phyloP scores from a whole-genome alignment of 64 coral and sea anemone genomes.

The Montipora cactus region DNA sequence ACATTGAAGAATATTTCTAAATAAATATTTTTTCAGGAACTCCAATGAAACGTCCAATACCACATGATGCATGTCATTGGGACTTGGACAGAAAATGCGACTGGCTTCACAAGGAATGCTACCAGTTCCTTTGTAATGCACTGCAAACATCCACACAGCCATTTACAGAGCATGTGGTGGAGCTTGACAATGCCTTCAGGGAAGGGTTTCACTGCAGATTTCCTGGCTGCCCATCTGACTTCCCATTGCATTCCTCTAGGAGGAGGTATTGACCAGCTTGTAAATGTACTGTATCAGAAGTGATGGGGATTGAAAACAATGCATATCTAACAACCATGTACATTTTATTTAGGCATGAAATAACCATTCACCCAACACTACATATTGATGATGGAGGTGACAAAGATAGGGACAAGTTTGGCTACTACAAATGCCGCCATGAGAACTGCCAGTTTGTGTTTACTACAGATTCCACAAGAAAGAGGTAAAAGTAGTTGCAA shows the following conservation, averaged over 20 bases:
- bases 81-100: conserved; percentile 1
- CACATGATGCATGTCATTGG: background rate
- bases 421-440: conserved; percentile 63
- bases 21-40: background rate
- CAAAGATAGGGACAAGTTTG: conserved; percentile 48
- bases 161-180: conserved; percentile 30
- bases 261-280: background rate
- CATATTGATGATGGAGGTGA: conserved; percentile 24
- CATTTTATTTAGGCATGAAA: no score
- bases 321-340: no score
- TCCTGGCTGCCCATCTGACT: background rate
- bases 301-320: no score
- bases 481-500: conserved; percentile 17
- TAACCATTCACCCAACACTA: background rate
- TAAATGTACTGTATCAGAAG: no score
- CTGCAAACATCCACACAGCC: background rate
- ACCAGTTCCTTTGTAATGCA: conserved; percentile 3
- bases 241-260: conserved; percentile 43
- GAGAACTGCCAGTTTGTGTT: conserved; percentile 34
- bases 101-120: conserved; percentile 37
- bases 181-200: conserved; percentile 15
- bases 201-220: conserved; percentile 43
- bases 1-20: no score
- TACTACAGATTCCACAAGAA: conserved; percentile 66
- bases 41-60: conserved; percentile 4